These are phyloP conservation scores for Drosophila borealis DNA, from an alignment of 2,888 invertebrate species.

Conservation along the genomic window DNA sequence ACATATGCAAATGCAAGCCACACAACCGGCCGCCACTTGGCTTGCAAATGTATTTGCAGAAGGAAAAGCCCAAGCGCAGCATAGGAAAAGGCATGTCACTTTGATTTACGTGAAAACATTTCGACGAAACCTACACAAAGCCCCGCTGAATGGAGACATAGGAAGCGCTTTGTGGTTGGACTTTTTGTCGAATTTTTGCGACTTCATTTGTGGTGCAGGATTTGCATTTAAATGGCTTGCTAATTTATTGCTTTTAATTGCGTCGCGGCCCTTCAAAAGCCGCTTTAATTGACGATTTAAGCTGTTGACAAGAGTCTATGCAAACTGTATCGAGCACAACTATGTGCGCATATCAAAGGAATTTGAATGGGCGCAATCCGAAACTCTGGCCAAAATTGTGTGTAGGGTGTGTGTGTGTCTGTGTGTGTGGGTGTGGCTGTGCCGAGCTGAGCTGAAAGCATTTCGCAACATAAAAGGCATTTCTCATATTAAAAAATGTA, in stretches of 20 bases:
- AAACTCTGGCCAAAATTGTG: constrained; percentile 2
- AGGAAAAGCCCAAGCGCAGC: constrained; percentile 6
- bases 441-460: constrained; percentile 39
- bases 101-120: constrained; percentile 71
- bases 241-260: constrained; percentile 72
- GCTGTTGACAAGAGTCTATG: constrained; percentile 30
- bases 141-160: constrained; percentile 20
- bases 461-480: constrained; percentile 63
- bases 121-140: constrained; percentile 19
- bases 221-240: constrained; percentile 70
- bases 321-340: constrained; percentile 36
- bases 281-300: constrained; percentile 56
- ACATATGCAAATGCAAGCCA: constrained; percentile 41
- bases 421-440: neutral
- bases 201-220: constrained; percentile 46
- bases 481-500: constrained; percentile 77
- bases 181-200: constrained; percentile 43
- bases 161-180: constrained; percentile 23
- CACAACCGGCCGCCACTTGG: constrained; percentile 35
- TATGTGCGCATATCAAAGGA: constrained; percentile 57
- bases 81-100: constrained; percentile 62
- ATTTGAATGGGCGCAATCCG: constrained; percentile 42
- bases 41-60: constrained; percentile 31
- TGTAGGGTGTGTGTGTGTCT: neutral
- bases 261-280: neutral